phyloP scores from a whole-genome alignment of 2,888 invertebrate genomes.

The Cheiracanthium punctorium region DNA sequence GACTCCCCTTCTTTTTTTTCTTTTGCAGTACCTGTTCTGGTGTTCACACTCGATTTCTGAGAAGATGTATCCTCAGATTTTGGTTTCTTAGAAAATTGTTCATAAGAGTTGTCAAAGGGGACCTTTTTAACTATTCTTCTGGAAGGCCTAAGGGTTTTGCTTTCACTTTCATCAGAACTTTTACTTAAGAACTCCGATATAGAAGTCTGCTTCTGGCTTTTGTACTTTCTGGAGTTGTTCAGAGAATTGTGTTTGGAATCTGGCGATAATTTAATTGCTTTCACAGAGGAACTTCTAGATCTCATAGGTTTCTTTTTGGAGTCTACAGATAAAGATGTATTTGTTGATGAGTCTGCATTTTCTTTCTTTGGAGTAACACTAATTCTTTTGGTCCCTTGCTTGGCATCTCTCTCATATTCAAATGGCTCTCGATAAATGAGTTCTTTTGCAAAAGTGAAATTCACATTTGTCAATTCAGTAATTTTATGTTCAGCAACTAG shows the following conservation, averaged over 20 bases:
- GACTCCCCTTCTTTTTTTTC: background rate
- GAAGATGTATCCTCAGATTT: background rate
- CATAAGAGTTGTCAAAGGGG: slow-evolving; percentile 36
- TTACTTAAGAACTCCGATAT: background rate
- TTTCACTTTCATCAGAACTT: background rate
- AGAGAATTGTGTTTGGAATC: background rate
- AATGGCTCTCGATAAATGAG: slow-evolving; percentile 51
- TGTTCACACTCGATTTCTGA: background rate
- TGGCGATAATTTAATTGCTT: background rate
- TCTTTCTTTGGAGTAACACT: background rate
- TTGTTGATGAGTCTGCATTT: background rate
- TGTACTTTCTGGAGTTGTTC: background rate
- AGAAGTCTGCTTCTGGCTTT: background rate
- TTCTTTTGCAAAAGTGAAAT: slow-evolving; percentile 59
- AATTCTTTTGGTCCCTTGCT: slow-evolving; percentile 10
- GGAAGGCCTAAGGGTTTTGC: background rate
- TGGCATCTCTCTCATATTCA: slow-evolving; percentile 57
- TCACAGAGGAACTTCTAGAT: background rate
- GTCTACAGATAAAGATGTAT: background rate
- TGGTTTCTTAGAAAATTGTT: background rate
- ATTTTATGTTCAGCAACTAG: slow-evolving; percentile 28
- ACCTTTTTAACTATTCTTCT: slow-evolving; percentile 31
- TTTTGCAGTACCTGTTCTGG: background rate
- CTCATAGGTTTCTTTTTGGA: background rate
- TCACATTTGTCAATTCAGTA: slow-evolving; percentile 1